Evolutionary conservation across 2,888 invertebrate genomes (phyloP).

Genomic region (Agrilus cyanescens): DNA sequence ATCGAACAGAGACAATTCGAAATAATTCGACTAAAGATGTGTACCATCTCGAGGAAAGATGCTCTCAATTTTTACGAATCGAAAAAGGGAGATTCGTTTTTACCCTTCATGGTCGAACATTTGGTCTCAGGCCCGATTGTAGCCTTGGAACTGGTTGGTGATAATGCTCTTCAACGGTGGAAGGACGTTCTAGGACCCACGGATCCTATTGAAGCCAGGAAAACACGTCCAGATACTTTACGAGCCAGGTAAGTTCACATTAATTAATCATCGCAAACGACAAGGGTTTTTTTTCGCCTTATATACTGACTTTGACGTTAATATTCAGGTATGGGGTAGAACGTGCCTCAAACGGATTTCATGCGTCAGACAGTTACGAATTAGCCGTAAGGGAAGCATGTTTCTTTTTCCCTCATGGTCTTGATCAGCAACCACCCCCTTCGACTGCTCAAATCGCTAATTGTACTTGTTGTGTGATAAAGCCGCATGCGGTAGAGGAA

Average conservation of each 20-base stretch:
- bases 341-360: slow-evolving; percentile 53
- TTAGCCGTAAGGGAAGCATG: slow-evolving; percentile 42
- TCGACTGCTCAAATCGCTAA: slow-evolving; percentile 49
- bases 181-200: slow-evolving; percentile 47
- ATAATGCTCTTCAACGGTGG: slow-evolving; percentile 51
- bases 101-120: slow-evolving; percentile 52
- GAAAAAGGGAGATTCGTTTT: slow-evolving; percentile 45
- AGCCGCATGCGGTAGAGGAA: slow-evolving; percentile 78
- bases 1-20: slow-evolving; percentile 48
- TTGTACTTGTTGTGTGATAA: slow-evolving; percentile 72
- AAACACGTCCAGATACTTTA: slow-evolving; percentile 43
- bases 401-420: slow-evolving; percentile 48
- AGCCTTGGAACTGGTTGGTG: slow-evolving; percentile 63
- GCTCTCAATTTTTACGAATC: slow-evolving; percentile 50
- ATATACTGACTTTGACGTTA: too few relatives aligned
- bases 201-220: slow-evolving; percentile 48
- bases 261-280: too few relatives aligned
- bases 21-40: slow-evolving; percentile 62
- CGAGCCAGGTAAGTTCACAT: slow-evolving; percentile 41
- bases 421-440: slow-evolving; percentile 20
- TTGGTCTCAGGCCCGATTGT: slow-evolving; percentile 57
- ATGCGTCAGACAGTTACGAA: slow-evolving; percentile 49
- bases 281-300: too few relatives aligned
- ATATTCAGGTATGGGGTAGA: slow-evolving; percentile 47
- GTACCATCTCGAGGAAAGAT: slow-evolving; percentile 51